Evolutionary conservation across 2,113 vertebrate genomes (phyloP).

Genomic region (Pholis gunnellus): DNA sequence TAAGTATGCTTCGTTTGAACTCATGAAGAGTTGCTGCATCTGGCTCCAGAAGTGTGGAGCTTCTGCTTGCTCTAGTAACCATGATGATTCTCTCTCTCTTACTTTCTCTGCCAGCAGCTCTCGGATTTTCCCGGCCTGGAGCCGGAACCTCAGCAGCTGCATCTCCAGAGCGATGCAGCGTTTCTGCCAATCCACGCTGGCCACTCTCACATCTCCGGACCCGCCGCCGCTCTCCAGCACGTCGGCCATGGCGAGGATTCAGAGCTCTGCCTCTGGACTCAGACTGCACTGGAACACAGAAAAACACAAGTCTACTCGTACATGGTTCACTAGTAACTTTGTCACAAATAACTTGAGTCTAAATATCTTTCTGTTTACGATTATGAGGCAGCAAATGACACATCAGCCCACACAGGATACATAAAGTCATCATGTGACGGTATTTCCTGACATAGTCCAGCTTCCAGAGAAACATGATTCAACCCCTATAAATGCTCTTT

Average conservation of each 20-base stretch:
- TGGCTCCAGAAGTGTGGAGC: background rate
- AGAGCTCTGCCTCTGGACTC: conserved; percentile 43
- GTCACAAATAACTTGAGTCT: background rate
- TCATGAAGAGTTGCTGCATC: background rate
- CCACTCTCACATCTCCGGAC: conserved; percentile 53
- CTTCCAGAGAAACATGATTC: conserved; percentile 44
- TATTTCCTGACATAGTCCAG: conserved; percentile 11
- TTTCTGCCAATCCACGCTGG: conserved; percentile 89
- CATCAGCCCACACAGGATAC: background rate
- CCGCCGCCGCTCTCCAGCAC: conserved; percentile 79
- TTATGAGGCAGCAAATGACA: conserved; percentile 5
- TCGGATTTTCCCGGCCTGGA: conserved; percentile 91
- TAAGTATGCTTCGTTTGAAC: background rate
- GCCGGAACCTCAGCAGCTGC: conserved; percentile 91
- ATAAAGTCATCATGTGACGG: background rate
- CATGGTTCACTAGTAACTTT: background rate
- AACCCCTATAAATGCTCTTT: conserved; percentile 14
- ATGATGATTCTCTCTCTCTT: conserved; percentile 42
- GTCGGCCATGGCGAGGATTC: conserved; percentile 81
- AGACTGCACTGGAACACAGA: conserved; percentile 33
- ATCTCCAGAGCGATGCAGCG: conserved; percentile 88
- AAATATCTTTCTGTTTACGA: background rate
- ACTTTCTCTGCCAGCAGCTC: conserved; percentile 92
- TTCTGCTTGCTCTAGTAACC: background rate
- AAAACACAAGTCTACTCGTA: background rate